Conservation (phyloP, 2,888 invertebrate species). For the Cactoblastis cactorum region DNA sequence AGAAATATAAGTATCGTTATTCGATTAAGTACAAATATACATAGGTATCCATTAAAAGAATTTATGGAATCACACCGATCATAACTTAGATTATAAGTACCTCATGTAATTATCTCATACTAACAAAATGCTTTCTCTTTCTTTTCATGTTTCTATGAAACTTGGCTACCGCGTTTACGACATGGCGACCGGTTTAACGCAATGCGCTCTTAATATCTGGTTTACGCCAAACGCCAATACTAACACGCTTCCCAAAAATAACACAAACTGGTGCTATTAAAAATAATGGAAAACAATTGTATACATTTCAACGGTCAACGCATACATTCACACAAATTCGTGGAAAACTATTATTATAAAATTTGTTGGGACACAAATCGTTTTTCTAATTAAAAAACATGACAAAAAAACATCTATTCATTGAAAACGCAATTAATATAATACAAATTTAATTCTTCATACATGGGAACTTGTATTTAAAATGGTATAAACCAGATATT, state of each 20-base stretch:
- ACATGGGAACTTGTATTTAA: slow-evolving; percentile 12
- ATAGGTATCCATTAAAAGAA: too few species aligned
- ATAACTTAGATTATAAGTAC: slow-evolving; percentile 39
- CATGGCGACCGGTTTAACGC: slow-evolving; percentile 60
- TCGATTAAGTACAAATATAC: too few species aligned
- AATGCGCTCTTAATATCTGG: slow-evolving; percentile 74
- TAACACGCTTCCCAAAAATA: slow-evolving; percentile 67
- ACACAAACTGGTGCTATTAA: slow-evolving; percentile 43
- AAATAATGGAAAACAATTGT: slow-evolving; percentile 30
- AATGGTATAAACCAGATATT: slow-evolving; percentile 84
- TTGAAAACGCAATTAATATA: too few species aligned
- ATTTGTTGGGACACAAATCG: neutral
- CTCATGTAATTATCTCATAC: slow-evolving; percentile 59
- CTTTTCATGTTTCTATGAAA: slow-evolving; percentile 80
- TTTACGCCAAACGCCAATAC: slow-evolving; percentile 72
- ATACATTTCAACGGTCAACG: neutral
- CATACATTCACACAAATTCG: too few species aligned
- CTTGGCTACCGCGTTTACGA: slow-evolving; percentile 66
- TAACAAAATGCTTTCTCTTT: slow-evolving; percentile 78
- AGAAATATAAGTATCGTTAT: too few species aligned
- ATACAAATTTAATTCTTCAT: neutral
- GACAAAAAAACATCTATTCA: too few species aligned
- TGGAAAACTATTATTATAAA: neutral
- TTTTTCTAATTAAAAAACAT: too few species aligned
- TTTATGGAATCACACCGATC: slow-evolving; percentile 16